Base-by-base conservation (phyloP, 2,888 invertebrate species). In the Julus scanicus region DNA sequence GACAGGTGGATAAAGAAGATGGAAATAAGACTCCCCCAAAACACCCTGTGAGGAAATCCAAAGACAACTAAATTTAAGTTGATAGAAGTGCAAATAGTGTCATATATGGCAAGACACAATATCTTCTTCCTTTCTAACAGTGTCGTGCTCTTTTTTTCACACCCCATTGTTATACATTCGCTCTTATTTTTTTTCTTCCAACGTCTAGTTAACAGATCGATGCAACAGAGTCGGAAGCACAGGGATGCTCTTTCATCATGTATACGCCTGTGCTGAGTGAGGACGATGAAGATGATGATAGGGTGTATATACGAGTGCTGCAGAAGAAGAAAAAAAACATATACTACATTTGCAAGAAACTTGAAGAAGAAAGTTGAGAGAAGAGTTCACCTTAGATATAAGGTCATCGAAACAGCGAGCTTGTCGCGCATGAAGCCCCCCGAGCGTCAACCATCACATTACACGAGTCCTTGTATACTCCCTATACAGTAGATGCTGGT, bases 1-100 rank as follows among this genome's bases (percentile, higher is more conserved):
- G 63, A 71, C 63, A 71, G 63, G 63, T 71, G 63, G 63, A 71
- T 71, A 29, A 29, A 71, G 57, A n/a, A 57, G 63, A 71, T 71
- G 63, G 20, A 29, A 71, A 71, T 71, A 71, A 71, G 63, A 71
- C 63, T 20, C 63, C 63, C 63, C 20, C 2, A 71, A 71, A 71
- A 20, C 20, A 71, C 44, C 44, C 44, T 44, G 44, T 20, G 63
- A 71, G 63, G 63, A 71, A 71, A 71, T 71, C 63, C 63, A 71
- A 71, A 71, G 63, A 71, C 63, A 71, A 71, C 63, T 71, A 71
- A 71, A 71, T 71, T 71, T 71, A 71, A 71, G 63, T 71, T 71
- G 63, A 71, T 71, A 71, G 63, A 71, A 71, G 63, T 71, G 63
- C 63, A 71, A 71, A 71, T 71, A 71, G 63, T 71, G 63, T 71